Conservation (phyloP, 37 sponge, comb jelly and placozoan species). For the Diacarnus erythraeanus region DNA sequence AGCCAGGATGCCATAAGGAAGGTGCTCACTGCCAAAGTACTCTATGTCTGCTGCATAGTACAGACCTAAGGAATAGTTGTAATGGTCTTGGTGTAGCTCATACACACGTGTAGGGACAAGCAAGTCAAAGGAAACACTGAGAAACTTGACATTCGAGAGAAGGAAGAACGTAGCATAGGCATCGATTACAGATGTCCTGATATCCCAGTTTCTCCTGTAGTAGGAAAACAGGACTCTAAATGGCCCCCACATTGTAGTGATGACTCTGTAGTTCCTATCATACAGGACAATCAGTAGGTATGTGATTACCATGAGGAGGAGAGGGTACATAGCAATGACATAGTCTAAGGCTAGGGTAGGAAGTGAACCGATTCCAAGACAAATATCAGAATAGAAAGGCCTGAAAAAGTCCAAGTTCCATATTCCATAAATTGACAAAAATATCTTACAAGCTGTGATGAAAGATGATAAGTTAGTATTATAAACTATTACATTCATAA, state of each 20-base stretch:
- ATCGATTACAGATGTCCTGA: conserved; percentile 33
- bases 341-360: conserved; percentile 15
- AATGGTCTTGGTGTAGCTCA: too few relatives aligned
- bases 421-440: conserved; percentile 15
- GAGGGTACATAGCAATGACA: conserved; percentile 18
- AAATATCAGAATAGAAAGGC: neutral
- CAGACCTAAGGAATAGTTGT: neutral
- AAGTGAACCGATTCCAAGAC: conserved; percentile 2
- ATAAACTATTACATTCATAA: too few relatives aligned
- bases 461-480: too few relatives aligned
- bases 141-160: conserved; percentile 50
- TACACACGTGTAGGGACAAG: too few relatives aligned
- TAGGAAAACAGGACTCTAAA: conserved; percentile 2
- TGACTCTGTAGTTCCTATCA: neutral
- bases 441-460: too few relatives aligned
- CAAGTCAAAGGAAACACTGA: conserved; percentile 37
- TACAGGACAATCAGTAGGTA: conserved; percentile 14
- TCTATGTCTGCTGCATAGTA: conserved; percentile 36
- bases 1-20: conserved; percentile 45
- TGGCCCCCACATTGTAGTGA: conserved; percentile 8
- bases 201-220: conserved; percentile 26
- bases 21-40: conserved; percentile 30
- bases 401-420: conserved; percentile 51
- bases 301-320: conserved; percentile 1
- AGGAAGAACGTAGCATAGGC: conserved; percentile 63